Evolutionary conservation across 2,113 vertebrate species (phyloP).

Genomic region (Paracanthobrama guichenoti): DNA sequence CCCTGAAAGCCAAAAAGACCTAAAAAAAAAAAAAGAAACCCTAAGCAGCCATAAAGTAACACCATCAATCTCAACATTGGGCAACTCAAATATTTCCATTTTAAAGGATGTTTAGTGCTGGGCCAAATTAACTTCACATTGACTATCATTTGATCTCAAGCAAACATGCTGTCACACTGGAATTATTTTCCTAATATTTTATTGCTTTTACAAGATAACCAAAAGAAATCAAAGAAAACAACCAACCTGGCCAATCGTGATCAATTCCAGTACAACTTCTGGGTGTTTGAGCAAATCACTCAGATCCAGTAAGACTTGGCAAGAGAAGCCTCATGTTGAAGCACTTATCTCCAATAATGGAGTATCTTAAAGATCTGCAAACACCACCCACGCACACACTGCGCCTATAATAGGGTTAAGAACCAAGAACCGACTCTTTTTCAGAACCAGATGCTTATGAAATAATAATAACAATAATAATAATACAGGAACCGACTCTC

Average conservation of each 20-base stretch:
- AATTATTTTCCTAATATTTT: slow-evolving; percentile 30
- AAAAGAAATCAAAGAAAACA: slow-evolving; percentile 41
- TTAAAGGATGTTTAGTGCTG: slow-evolving; percentile 15
- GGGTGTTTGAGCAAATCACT: slow-evolving; percentile 53
- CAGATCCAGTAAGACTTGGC: slow-evolving; percentile 52
- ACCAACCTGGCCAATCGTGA: slow-evolving; percentile 52
- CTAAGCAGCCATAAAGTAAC: slow-evolving; percentile 39
- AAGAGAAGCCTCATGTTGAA: slow-evolving; percentile 66
- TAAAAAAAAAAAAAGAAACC: slow-evolving; percentile 32
- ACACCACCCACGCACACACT: slow-evolving; percentile 8
- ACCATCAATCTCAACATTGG: slow-evolving; percentile 40
- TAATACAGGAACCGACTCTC: neutral
- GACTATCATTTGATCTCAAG: slow-evolving; percentile 43
- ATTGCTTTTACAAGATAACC: slow-evolving; percentile 12
- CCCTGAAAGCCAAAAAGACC: slow-evolving; percentile 3
- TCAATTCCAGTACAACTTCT: slow-evolving; percentile 67
- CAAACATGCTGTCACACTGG: slow-evolving; percentile 37
- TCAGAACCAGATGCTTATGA: neutral
- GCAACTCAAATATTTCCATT: slow-evolving; percentile 49
- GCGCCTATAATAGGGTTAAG: neutral
- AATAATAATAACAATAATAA: neutral
- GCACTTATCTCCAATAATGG: slow-evolving; percentile 62
- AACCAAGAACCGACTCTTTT: neutral
- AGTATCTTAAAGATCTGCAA: slow-evolving; percentile 65
- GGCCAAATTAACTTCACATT: slow-evolving; percentile 44